Conservation (phyloP, 2,113 vertebrate genomes). For the Sylvilagus bachmani region DNA sequence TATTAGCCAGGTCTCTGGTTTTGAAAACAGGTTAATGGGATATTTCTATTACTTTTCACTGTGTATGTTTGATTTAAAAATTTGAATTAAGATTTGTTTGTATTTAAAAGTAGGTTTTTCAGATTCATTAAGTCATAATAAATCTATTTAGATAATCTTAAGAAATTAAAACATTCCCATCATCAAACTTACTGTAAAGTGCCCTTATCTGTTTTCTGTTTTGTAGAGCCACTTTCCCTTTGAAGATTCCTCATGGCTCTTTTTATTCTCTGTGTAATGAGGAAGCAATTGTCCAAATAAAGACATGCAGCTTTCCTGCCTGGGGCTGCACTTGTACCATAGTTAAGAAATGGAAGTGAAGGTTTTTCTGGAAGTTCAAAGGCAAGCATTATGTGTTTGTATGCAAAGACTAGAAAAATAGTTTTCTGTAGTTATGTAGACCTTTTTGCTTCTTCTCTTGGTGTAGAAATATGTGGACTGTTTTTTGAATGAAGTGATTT, state of each 20-base stretch:
- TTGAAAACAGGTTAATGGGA: not conserved
- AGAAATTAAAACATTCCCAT: conserved; percentile 5
- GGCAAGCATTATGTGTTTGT: conserved; percentile 4
- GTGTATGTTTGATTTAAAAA: conserved; percentile 25
- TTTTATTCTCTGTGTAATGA: conserved; percentile 58
- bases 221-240: conserved; percentile 4
- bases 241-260: conserved; percentile 25
- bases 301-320: conserved; percentile 46
- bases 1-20: not conserved
- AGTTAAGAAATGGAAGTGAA: conserved; percentile 21
- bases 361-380: conserved; percentile 39
- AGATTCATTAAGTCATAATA: conserved; percentile 41
- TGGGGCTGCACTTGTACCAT: conserved; percentile 28
- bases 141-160: conserved; percentile 36
- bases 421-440: not conserved
- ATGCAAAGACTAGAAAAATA: not conserved
- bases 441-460: not conserved
- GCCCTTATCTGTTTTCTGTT: not conserved
- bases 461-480: not conserved
- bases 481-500: not conserved
- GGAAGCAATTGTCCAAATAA: conserved; percentile 54
- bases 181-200: not conserved
- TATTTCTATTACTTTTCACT: not conserved
- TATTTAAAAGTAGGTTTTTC: conserved; percentile 38
- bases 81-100: conserved; percentile 24